These are phyloP conservation scores for Boulengeromyrus knoepffleri DNA, from an alignment of 2,113 vertebrate genomes.

Conservation along the genomic window DNA sequence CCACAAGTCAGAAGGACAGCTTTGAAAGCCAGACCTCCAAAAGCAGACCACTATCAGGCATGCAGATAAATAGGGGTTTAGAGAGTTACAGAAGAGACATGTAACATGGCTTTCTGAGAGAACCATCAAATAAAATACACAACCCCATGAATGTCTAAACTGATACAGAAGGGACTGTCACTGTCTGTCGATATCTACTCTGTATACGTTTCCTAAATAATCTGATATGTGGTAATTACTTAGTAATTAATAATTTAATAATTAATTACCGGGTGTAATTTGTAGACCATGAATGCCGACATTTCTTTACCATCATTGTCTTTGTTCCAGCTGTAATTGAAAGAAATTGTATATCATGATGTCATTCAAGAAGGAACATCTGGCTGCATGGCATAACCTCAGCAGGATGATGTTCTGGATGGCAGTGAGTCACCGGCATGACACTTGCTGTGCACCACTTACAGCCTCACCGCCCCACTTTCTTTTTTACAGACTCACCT, in stretches of 20 bases:
- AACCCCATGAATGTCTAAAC: background rate
- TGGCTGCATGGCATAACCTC: background rate
- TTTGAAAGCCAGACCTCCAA: background rate
- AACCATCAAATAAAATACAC: background rate
- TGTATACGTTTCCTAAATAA: background rate
- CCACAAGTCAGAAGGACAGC: background rate
- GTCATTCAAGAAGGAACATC: background rate
- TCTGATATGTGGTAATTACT: background rate
- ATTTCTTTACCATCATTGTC: background rate
- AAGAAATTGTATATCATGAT: background rate
- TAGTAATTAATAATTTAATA: background rate
- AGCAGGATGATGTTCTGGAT: background rate
- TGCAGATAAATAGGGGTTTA: background rate
- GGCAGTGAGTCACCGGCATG: background rate
- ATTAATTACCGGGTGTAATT: background rate
- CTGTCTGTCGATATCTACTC: background rate
- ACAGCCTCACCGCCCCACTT: background rate
- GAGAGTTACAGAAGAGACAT: background rate
- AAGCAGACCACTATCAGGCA: background rate
- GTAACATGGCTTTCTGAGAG: background rate
- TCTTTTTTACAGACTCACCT: background rate
- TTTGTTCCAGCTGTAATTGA: background rate
- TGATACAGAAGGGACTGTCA: background rate
- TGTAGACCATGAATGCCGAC: background rate
- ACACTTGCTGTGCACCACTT: background rate